A percentile compares a stretch with the other conserved stretches of the same genome.
Evolutionary conservation across 2,113 vertebrate genomes (phyloP).

Genomic region (Electrona antarctica): DNA sequence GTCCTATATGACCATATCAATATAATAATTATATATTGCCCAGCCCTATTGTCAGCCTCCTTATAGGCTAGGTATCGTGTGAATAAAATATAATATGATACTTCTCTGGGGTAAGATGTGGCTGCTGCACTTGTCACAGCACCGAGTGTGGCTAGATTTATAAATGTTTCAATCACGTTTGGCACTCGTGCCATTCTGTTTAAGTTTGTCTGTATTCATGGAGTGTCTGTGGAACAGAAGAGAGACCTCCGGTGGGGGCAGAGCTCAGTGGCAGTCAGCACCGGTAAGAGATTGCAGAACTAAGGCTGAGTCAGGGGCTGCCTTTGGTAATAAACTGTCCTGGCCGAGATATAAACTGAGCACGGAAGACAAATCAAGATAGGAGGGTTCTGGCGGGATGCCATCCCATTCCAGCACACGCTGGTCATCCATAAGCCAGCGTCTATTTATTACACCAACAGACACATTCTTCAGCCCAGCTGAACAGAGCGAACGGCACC

Average conservation of each 20-base stretch:
- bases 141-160: constrained; percentile 26
- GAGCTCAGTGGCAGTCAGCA: neutral
- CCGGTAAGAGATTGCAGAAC: neutral
- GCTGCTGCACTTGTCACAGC: neutral
- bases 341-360: constrained; percentile 23
- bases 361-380: constrained; percentile 33
- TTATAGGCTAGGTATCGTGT: constrained; percentile 20
- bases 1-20: no score
- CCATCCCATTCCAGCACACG: constrained; percentile 34
- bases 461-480: constrained; percentile 20
- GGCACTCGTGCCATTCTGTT: constrained; percentile 26
- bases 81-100: constrained; percentile 34
- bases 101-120: constrained; percentile 23
- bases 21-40: no score
- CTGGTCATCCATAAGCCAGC: constrained; percentile 43
- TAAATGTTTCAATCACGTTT: constrained; percentile 44
- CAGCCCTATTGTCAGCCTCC: no score
- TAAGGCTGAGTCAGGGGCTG: neutral
- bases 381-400: constrained; percentile 33
- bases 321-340: constrained; percentile 26
- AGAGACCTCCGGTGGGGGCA: constrained; percentile 12
- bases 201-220: constrained; percentile 18
- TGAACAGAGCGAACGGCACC: constrained; percentile 15
- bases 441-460: constrained; percentile 54
- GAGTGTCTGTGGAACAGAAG: constrained; percentile 1